Conservation (phyloP, 2,797 vertebrate genomes). For the Mus minutoides region DNA sequence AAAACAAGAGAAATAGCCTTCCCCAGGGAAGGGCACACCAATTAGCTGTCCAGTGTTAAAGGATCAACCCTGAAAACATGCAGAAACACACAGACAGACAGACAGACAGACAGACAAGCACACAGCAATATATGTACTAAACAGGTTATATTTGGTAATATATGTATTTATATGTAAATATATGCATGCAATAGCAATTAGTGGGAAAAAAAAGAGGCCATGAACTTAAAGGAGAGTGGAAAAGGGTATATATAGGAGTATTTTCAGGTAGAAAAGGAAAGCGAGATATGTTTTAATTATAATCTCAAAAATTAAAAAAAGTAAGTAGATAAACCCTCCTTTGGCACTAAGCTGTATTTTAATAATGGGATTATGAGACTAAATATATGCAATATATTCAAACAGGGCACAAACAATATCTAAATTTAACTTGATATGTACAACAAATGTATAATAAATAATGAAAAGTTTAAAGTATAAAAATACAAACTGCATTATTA, state of each 20-base stretch:
- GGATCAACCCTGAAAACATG: background rate
- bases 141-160: background rate
- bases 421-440: constrained; percentile 8
- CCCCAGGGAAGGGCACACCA: background rate
- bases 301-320: background rate
- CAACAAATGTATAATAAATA: constrained; percentile 28
- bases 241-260: background rate
- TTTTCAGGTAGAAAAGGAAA: background rate
- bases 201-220: background rate
- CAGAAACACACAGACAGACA: background rate
- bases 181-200: background rate
- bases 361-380: background rate
- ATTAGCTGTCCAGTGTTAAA: background rate
- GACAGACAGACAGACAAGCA: background rate
- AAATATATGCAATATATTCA: background rate
- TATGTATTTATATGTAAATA: background rate
- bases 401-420: background rate
- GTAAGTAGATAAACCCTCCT: background rate
- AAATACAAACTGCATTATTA: constrained; percentile 11
- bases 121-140: background rate
- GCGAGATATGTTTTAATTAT: background rate
- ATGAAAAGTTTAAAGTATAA: constrained; percentile 23
- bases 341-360: constrained; percentile 1
- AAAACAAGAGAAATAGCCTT: background rate
- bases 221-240: too few relatives aligned